These are phyloP conservation scores for Eulithis prunata DNA, from an alignment of 2,888 invertebrate genomes.

Conservation along the genomic window DNA sequence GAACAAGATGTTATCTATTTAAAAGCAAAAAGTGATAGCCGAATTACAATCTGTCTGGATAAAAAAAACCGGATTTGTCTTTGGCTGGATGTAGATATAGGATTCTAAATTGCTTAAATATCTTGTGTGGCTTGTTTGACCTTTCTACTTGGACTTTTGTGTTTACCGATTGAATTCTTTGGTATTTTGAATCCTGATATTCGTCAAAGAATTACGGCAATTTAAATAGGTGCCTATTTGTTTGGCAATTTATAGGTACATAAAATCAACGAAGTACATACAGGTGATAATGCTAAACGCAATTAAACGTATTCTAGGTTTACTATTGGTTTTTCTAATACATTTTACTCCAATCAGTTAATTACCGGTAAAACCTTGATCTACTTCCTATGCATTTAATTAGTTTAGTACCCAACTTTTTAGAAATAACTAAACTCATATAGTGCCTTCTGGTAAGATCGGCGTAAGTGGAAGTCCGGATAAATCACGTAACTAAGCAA, in stretches of 20 bases:
- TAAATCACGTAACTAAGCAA: no score
- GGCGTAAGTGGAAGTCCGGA: no score
- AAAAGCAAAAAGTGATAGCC: constrained; percentile 25
- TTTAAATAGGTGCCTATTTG: no score
- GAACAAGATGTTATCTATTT: constrained; percentile 23
- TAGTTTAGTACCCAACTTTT: neutral
- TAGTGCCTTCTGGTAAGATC: no score
- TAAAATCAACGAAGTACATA: neutral
- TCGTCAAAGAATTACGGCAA: no score
- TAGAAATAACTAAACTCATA: no score
- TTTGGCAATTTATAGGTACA: no score
- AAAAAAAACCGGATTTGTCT: constrained; percentile 17
- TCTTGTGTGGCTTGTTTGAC: neutral
- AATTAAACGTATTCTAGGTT: neutral
- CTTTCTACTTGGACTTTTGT: constrained; percentile 4
- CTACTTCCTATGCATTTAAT: constrained; percentile 10
- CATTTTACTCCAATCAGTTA: constrained; percentile 8
- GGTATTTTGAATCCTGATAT: no score
- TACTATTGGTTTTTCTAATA: neutral
- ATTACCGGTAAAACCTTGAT: constrained; percentile 26
- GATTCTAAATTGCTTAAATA: constrained; percentile 1
- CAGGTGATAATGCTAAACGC: neutral
- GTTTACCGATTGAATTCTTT: neutral
- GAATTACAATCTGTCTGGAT: constrained; percentile 17
- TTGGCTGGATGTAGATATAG: neutral